These are phyloP conservation scores for Notothenia rossii DNA, from an alignment of 2,113 vertebrate genomes.

Conservation along the genomic window DNA sequence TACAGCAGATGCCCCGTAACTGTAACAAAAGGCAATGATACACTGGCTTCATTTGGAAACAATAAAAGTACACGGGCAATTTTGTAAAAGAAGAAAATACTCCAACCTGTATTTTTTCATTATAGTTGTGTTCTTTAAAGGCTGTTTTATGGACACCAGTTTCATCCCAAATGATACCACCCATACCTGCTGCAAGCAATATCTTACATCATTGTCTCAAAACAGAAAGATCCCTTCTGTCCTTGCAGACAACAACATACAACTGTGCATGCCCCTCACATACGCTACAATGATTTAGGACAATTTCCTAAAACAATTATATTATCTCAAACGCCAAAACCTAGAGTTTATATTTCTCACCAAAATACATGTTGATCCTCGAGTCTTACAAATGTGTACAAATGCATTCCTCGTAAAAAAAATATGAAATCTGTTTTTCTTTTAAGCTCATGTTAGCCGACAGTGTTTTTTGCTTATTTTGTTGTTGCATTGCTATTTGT, in stretches of 20 bases:
- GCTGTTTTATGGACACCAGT: slow-evolving; percentile 55
- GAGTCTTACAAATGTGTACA: too few relatives aligned
- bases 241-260: not conserved
- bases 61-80: slow-evolving; percentile 71
- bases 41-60: slow-evolving; percentile 74
- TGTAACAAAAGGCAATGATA: slow-evolving; percentile 65
- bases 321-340: not conserved
- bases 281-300: not conserved
- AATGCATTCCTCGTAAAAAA: not conserved
- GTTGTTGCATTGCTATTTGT: too few relatives aligned
- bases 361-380: not conserved
- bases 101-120: slow-evolving; percentile 56
- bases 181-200: slow-evolving; percentile 52
- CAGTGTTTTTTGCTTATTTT: not conserved
- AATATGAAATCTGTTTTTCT: too few relatives aligned
- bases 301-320: not conserved
- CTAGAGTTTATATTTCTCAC: not conserved
- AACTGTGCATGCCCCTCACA: not conserved
- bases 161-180: slow-evolving; percentile 54
- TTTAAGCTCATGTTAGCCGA: not conserved
- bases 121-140: slow-evolving; percentile 57
- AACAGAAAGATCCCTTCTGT: slow-evolving; percentile 7
- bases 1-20: slow-evolving; percentile 64
- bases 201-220: slow-evolving; percentile 15
- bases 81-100: slow-evolving; percentile 45